These are phyloP conservation scores for Erpornis zantholeuca DNA, from an alignment of 2,113 vertebrate genomes.

Conservation along the genomic window DNA sequence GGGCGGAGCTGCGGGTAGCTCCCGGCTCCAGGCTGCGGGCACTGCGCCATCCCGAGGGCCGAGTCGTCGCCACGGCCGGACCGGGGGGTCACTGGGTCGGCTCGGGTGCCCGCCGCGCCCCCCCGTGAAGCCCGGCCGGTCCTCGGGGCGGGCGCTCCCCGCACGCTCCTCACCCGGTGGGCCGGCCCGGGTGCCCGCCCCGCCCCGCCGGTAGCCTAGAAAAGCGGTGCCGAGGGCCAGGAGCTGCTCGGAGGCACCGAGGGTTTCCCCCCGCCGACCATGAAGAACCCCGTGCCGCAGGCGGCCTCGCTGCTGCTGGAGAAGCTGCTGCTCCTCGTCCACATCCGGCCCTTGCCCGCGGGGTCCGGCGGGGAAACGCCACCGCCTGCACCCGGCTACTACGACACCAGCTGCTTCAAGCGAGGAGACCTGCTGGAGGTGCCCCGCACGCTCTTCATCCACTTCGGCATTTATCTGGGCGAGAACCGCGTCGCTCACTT, in stretches of 20 bases:
- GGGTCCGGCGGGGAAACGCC: neutral
- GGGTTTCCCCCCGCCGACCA: neutral
- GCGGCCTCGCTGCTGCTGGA: conserved; percentile 80
- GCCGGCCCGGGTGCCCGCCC: neutral
- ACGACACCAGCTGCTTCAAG: conserved; percentile 74
- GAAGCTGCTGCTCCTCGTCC: conserved; percentile 81
- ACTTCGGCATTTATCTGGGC: conserved; percentile 93
- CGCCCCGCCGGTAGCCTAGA: neutral
- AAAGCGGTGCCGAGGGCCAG: neutral
- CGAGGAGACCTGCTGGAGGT: conserved; percentile 91
- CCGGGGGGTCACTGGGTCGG: too few species aligned
- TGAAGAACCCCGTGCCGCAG: conserved; percentile 79
- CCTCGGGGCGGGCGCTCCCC: neutral
- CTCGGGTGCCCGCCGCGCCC: neutral
- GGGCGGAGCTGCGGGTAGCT: neutral
- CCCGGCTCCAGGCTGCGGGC: neutral
- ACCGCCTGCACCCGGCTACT: neutral
- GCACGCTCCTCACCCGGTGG: neutral
- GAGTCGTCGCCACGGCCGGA: too few species aligned
- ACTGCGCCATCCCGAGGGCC: too few species aligned
- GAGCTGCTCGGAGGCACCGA: neutral
- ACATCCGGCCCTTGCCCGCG: conserved; percentile 70
- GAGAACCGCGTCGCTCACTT: conserved; percentile 89
- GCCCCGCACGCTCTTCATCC: conserved; percentile 85
- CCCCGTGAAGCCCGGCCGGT: neutral